Base-by-base conservation (phyloP, 2,797 vertebrate genomes). In the Takifugu rubripes region DNA sequence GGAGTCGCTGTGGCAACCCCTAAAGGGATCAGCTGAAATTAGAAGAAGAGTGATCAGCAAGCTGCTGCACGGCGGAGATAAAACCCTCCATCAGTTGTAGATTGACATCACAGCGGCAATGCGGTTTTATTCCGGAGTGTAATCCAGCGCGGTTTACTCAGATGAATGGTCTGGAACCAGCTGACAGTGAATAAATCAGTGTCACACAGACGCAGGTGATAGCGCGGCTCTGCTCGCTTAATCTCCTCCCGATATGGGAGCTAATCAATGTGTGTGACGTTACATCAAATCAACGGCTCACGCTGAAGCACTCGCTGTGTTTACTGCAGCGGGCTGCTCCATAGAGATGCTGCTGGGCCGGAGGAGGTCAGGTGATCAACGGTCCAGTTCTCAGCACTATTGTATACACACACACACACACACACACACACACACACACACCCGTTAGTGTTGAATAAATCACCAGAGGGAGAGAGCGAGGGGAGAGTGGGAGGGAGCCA, bases 211-310 rank as follows among this genome's bases (percentile, higher is more conserved):
- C 82, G 55, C 75, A 72, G 63, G 74, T 64, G 75, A 77, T 52
- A 61, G 52, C 55, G 70, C 24, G 2, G 51, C 67, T 70, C 36
- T 55, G 62, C 65, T 75, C 68, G 55, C 69, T 82, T 69, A 82
- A 74, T 68, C 72, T 61, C 53, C 68, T 56, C 64, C 66, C 72
- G 78, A 78, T 70, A 77, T 47, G 64, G 66, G 49, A 51, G 50
- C 74, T 81, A 80, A 82, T 81, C 73, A 75, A 26, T 44, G 66
- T 56, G 62, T 36, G 60, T 55, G 74, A 40, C 12, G 36, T 74
- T 77, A 72, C 78, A 81, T 86, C 76, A 77, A 72, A 87, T 85
- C 85, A 84, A 83, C 74, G 68, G 64, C 74, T 85, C 78, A 80
- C 79, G 66, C 78, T 31, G 62, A 44, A 64, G 26, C 40, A 15